These are phyloP conservation scores for Drosophila engyochracea DNA, from an alignment of 2,888 invertebrate genomes.

Conservation along the genomic window DNA sequence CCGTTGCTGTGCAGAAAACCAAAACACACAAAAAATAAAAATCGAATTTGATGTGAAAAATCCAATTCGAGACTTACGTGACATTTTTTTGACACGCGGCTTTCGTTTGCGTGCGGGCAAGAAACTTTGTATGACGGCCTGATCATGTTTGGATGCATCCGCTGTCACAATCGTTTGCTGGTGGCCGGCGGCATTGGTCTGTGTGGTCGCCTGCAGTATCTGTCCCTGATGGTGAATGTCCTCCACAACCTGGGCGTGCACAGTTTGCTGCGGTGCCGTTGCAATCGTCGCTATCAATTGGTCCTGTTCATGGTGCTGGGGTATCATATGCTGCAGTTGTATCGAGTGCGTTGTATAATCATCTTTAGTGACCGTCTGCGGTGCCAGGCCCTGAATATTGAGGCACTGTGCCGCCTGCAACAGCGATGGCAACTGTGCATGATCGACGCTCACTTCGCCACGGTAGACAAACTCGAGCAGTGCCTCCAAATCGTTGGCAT, in stretches of 20 bases:
- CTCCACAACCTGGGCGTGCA: constrained; percentile 85
- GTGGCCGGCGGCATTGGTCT: constrained; percentile 79
- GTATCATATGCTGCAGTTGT: constrained; percentile 85
- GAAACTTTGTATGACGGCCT: constrained; percentile 86
- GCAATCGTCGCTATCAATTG: constrained; percentile 85
- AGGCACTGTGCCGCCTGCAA: constrained; percentile 88
- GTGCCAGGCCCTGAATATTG: constrained; percentile 88
- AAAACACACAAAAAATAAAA: neutral
- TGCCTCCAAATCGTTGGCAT: constrained; percentile 88
- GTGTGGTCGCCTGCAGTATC: constrained; percentile 83
- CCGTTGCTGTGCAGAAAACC: constrained; percentile 69
- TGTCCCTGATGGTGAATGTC: constrained; percentile 85
- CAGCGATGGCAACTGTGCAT: constrained; percentile 87
- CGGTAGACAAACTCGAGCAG: constrained; percentile 88
- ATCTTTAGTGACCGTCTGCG: constrained; percentile 86
- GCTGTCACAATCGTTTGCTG: constrained; percentile 83
- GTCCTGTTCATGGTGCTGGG: constrained; percentile 85
- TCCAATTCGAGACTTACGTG: constrained; percentile 74
- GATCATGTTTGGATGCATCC: constrained; percentile 83
- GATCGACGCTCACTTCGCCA: constrained; percentile 88
- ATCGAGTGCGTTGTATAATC: constrained; percentile 85
- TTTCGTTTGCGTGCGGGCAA: constrained; percentile 87
- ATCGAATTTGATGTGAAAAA: neutral
- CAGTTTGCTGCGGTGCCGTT: constrained; percentile 85
- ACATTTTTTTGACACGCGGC: constrained; percentile 86